Conservation (phyloP, 2,113 vertebrate genomes). For the Equus przewalskii region DNA sequence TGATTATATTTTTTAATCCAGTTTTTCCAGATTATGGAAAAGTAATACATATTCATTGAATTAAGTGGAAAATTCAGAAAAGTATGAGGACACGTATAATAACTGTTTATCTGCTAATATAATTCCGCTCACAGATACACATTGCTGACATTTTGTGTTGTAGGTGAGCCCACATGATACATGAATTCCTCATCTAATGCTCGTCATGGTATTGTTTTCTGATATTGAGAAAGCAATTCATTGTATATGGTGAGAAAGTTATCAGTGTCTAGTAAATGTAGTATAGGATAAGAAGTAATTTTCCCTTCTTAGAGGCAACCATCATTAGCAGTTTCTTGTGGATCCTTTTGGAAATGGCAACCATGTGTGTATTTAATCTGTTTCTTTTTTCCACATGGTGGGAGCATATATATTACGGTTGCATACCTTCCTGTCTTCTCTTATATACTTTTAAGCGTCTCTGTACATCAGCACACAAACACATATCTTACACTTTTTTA, state of each 20-base stretch:
- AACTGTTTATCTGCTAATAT: background rate
- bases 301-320: background rate
- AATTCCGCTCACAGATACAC: background rate
- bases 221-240: background rate
- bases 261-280: background rate
- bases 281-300: background rate
- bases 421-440: background rate
- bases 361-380: background rate
- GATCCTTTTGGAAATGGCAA: background rate
- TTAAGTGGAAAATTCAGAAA: conserved; percentile 2
- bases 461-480: background rate
- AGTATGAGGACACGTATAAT: background rate
- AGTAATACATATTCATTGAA: background rate
- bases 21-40: conserved; percentile 42
- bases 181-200: background rate
- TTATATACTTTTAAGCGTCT: background rate
- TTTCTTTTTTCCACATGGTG: background rate
- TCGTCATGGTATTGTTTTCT: background rate
- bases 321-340: background rate
- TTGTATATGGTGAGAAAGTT: background rate
- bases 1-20: background rate
- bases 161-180: background rate
- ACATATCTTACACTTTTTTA: background rate
- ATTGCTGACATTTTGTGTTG: background rate
- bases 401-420: background rate